phyloP scores from a whole-genome alignment of 2,113 vertebrate genomes.

The Vidua chalybeata region DNA sequence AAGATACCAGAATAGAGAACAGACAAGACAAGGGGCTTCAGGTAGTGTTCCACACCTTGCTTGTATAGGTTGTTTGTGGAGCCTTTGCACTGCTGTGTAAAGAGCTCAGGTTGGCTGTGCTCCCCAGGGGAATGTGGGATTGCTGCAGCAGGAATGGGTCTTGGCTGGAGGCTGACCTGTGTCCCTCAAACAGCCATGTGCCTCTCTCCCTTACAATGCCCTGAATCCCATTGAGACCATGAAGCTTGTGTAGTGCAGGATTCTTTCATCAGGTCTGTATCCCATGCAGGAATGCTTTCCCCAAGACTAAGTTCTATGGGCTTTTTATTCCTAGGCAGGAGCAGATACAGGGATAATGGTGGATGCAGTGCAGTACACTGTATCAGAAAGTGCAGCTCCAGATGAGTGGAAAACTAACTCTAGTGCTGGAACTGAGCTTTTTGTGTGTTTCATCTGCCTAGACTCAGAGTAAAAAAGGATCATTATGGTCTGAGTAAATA shows the following conservation, averaged over 20 bases:
- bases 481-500: not conserved
- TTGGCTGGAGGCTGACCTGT: not conserved
- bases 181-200: fast-evolving
- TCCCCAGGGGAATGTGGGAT: not conserved
- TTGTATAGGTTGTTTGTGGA: not conserved
- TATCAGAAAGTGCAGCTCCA: not conserved
- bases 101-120: not conserved
- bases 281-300: not conserved
- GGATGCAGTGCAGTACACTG: not conserved
- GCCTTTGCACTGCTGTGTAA: not conserved
- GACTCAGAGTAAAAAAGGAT: not conserved
- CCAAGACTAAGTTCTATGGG: not conserved
- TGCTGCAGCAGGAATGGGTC: not conserved
- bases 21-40: not conserved
- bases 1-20: not conserved
- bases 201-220: not conserved
- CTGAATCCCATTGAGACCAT: fast-evolving
- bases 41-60: not conserved
- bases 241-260: fast-evolving
- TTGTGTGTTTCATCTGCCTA: not conserved
- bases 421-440: not conserved
- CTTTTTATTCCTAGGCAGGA: not conserved
- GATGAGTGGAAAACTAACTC: not conserved
- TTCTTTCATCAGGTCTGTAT: not conserved
- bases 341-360: not conserved